Evolutionary conservation across 2,888 invertebrate genomes (phyloP).

Genomic region (Gonocerus acuteangulatus): DNA sequence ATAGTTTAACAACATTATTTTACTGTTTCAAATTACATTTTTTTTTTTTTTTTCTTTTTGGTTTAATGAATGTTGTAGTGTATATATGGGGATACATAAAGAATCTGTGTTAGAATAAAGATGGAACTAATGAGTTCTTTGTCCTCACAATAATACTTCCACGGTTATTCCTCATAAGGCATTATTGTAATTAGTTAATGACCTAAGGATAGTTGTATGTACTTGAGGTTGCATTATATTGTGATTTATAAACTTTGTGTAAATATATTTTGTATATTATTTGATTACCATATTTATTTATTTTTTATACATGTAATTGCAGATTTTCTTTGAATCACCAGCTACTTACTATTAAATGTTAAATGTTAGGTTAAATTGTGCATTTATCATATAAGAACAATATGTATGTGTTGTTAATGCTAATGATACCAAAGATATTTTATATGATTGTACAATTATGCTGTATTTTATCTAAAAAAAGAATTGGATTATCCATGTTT

Average conservation of each 20-base stretch:
- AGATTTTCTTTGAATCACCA: not conserved
- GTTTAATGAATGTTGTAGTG: too few relatives aligned
- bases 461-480: constrained; percentile 24
- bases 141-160: too few relatives aligned
- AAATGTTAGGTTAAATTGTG: constrained; percentile 15
- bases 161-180: too few relatives aligned
- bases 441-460: constrained; percentile 27
- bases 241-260: constrained; percentile 12
- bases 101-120: too few relatives aligned
- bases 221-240: constrained; percentile 2
- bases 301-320: constrained; percentile 12
- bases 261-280: constrained; percentile 24
- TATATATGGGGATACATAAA: too few relatives aligned
- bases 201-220: not conserved
- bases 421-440: constrained; percentile 35
- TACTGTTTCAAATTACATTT: too few relatives aligned
- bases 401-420: constrained; percentile 29
- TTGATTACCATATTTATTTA: constrained; percentile 28
- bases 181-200: too few relatives aligned
- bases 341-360: constrained; percentile 25
- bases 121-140: too few relatives aligned
- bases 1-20: too few relatives aligned
- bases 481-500: constrained; percentile 22
- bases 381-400: constrained; percentile 15
- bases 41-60: too few relatives aligned